Evolutionary conservation across 2,113 vertebrate genomes (phyloP), one percentile per base, ranked within the genome.

Genomic region (Pipa parva): DNA sequence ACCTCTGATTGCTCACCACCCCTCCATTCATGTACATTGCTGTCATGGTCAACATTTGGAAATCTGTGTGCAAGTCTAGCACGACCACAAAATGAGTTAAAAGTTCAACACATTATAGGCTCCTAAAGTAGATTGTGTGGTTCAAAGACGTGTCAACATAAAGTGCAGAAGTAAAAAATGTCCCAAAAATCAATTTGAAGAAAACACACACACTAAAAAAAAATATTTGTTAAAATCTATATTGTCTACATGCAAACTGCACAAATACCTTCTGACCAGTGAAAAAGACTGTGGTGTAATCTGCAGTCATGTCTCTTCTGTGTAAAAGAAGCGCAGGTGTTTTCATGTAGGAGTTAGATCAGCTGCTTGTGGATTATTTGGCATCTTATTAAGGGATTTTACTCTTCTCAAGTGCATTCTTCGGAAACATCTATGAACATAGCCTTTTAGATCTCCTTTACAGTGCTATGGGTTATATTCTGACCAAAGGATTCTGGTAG

Each of bases 21-120:
- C 71, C 76, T 77, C 80, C 91, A 63, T 87, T 80, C 39, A 79
- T 78, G 62, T 77, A 88, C 73, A 93, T 90, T 4, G 93, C 91
- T 22, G 94, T 95, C 94, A 99, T 97, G 77, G 84, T 91, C 87
- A 77, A 62, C 76, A 76, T 87, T 80, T 79, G 60, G 68, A 87
- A 77, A 84, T 75, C 80, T 87, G 79, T 83, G 87, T 13, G 76
- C 29, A 68, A 63, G 59, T 45, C 39, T 71, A 33, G 48, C 15
- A 1, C 0, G 2, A 42, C 48, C 60, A 60, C 26, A 72, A 24
- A 61, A 58, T 52, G 62, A 75, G n/a, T 31, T 39, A 48, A 20
- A 12, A 25, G 28, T 10, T 65, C 54, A 36, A 15, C 45, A 21
- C 20, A 22, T 22, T 18, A 56, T 45, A 29, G 54, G 20, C 20